A percentile compares a stretch with the other conserved stretches of the same genome.
phyloP scores from a whole-genome alignment of 2,113 vertebrate genomes.

The Pelmatolapia mariae region DNA sequence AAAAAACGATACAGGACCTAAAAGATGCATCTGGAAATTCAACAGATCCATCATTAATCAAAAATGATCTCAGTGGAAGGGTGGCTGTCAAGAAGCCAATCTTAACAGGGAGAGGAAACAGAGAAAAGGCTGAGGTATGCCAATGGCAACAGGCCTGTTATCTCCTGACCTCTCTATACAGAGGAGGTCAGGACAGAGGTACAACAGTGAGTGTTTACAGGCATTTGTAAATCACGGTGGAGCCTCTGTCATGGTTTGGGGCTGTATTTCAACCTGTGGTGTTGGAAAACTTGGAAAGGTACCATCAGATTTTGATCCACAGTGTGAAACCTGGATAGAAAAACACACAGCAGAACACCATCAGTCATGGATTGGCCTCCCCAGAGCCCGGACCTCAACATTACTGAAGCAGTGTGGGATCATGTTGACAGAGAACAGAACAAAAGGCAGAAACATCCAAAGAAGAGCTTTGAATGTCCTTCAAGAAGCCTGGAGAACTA shows the following conservation, averaged over 20 bases:
- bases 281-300: not conserved
- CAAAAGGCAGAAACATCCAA: not conserved
- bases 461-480: not conserved
- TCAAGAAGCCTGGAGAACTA: not conserved
- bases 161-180: not conserved
- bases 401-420: not conserved
- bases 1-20: not conserved
- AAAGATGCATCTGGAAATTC: not conserved
- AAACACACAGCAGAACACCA: not conserved
- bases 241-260: not conserved
- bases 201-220: not conserved
- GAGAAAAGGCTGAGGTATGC: not conserved
- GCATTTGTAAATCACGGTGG: not conserved
- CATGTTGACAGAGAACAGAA: not conserved
- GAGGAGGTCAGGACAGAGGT: not conserved
- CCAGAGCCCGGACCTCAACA: not conserved
- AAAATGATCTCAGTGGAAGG: not conserved
- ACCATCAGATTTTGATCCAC: not conserved
- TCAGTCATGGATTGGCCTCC: not conserved
- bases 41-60: not conserved
- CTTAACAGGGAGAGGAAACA: not conserved
- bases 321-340: not conserved
- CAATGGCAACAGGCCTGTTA: not conserved
- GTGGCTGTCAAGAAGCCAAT: not conserved
- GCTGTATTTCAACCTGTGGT: not conserved